Evolutionary conservation across 2,113 vertebrate genomes (phyloP).

Genomic region (Gallinago jamesoni): DNA sequence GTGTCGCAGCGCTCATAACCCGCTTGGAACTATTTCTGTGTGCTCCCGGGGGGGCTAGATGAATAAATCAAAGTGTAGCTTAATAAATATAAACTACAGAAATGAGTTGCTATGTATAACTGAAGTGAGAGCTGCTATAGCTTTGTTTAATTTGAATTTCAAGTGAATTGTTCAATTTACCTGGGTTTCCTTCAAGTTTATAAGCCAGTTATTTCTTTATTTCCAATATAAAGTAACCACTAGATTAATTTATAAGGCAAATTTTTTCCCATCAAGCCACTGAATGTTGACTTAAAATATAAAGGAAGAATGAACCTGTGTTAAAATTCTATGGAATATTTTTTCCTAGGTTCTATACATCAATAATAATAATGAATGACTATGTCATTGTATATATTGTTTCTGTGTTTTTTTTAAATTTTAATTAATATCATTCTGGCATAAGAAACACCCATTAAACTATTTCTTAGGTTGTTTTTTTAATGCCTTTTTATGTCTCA

Average conservation of each 20-base stretch:
- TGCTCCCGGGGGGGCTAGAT: not conserved
- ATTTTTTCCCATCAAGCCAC: not conserved
- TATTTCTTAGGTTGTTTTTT: not conserved
- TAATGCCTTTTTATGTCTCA: not conserved
- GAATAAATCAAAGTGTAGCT: not conserved
- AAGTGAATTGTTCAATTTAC: not conserved
- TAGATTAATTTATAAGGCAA: not conserved
- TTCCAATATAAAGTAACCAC: not conserved
- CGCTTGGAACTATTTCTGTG: not conserved
- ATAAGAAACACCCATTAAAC: not conserved
- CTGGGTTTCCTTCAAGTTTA: not conserved
- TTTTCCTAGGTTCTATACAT: not conserved
- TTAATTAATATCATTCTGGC: not conserved
- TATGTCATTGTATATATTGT: not conserved
- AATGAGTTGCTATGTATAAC: not conserved
- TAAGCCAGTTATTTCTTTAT: not conserved
- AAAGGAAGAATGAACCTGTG: not conserved
- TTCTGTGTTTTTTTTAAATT: not conserved
- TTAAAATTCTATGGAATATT: not conserved
- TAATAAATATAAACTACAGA: not conserved
- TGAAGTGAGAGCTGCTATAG: not conserved
- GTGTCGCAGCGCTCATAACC: not conserved
- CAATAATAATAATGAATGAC: not conserved
- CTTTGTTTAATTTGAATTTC: not conserved
- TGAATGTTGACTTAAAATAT: not conserved